Evolutionary conservation across 2,888 invertebrate genomes (phyloP).

Genomic region (Podabrus alpinus): DNA sequence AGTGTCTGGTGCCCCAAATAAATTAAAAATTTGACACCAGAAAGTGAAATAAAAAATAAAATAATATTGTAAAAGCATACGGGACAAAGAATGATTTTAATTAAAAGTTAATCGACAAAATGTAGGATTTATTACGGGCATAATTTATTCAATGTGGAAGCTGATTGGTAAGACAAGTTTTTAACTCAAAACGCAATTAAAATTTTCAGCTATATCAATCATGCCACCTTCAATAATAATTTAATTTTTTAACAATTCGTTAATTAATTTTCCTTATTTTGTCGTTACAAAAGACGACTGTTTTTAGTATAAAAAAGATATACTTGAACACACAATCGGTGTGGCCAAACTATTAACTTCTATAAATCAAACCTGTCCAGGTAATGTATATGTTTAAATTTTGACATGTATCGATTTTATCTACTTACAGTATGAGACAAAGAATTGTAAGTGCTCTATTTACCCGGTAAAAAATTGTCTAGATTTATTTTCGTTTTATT

Average conservation of each 20-base stretch:
- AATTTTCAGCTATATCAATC: background rate
- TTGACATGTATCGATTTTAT: background rate
- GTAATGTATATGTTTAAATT: background rate
- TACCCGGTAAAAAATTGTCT: background rate
- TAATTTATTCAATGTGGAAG: background rate
- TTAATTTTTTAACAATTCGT: background rate
- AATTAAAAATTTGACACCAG: background rate
- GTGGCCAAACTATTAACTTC: background rate
- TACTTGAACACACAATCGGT: background rate
- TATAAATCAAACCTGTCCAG: background rate
- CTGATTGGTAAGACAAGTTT: background rate
- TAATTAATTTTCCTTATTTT: background rate
- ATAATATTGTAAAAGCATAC: background rate
- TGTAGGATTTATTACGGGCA: background rate
- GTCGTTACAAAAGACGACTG: background rate
- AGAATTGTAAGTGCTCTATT: background rate
- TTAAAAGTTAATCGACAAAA: background rate
- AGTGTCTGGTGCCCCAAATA: background rate
- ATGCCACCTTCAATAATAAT: background rate
- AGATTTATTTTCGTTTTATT: background rate
- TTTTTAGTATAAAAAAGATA: background rate
- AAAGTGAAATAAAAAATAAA: background rate
- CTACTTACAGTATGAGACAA: background rate
- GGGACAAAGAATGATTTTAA: background rate
- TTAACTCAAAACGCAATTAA: background rate